Base-by-base conservation (phyloP, 2,888 invertebrate species). In the Lepeophtheirus nordmannii region DNA sequence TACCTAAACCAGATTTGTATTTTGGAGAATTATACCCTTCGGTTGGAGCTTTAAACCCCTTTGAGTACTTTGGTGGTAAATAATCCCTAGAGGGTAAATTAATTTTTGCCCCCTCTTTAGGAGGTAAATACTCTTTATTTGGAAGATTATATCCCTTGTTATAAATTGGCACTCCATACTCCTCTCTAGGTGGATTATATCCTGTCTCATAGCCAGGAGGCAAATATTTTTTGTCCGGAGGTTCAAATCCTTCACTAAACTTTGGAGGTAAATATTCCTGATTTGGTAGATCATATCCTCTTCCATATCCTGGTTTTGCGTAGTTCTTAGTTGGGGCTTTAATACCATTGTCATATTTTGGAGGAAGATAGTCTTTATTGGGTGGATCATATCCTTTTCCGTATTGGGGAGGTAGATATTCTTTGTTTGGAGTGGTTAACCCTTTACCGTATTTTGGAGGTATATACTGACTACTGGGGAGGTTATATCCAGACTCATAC, bases 401-500 rank as follows among this genome's bases (percentile, higher is more conserved):
- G 37, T 23, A 60, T 37, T 60, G 20, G 11, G 60, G 60, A 2
- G 63, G 63, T 10, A 63, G 63, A 22, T 63, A 63, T n/a, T 56
- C 63, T 20, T 10, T 46, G 10, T 10, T 20, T 20, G 63, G 63
- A 56, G 53, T 17, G 8, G 14, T 62, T n/a, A 37, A 37, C 5
- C 37, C 39, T 61, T 17, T 40, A 10, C 39, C 22, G 20, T 46
- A 46, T 30, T 30, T 30, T 30, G 30, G 30, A 30, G 30, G 30
- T 5, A 30, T 2, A 14, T 17, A 58, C 5, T 22, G 58, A 30
- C 22, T 14, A 12, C 58, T 58, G 1, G 12, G 23, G 8, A 58
- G 17, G 58, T 58, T 20, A 3, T 23, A 58, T 58, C 23, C 57
- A 10, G 20, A 11, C 11, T 11, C n/a, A 10, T 62, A 11, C n/a